A percentile compares a stretch with the other conserved stretches of the same genome.
phyloP scores from a whole-genome alignment of 2,888 invertebrate genomes.

The Chrysina gloriosa region DNA sequence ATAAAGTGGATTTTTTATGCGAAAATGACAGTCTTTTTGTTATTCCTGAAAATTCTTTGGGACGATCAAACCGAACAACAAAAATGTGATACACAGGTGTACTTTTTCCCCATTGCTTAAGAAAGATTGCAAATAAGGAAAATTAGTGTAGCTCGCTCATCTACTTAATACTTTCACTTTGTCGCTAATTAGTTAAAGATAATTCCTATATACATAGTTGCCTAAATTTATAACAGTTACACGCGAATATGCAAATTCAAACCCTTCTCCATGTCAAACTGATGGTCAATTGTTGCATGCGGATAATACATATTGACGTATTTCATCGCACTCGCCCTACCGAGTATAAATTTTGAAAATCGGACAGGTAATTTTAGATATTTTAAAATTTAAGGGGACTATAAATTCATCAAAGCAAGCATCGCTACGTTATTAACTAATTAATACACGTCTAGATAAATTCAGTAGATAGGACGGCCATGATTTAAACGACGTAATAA shows the following conservation, averaged over 20 bases:
- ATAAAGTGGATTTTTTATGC: too few relatives aligned
- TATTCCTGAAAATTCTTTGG: too few relatives aligned
- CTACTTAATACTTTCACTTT: too few relatives aligned
- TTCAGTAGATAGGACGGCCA: conserved; percentile 48
- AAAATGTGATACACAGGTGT: too few relatives aligned
- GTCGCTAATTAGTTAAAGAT: too few relatives aligned
- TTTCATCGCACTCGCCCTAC: conserved; percentile 4
- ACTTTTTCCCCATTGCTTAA: too few relatives aligned
- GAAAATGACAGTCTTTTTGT: too few relatives aligned
- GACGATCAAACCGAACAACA: too few relatives aligned
- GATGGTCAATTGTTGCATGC: conserved; percentile 1
- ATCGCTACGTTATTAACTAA: conserved; percentile 55
- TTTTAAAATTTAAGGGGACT: conserved; percentile 39
- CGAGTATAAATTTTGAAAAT: conserved; percentile 24
- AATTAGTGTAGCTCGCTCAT: too few relatives aligned
- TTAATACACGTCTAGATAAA: conserved; percentile 61
- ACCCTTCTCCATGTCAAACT: not conserved
- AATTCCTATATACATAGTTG: too few relatives aligned
- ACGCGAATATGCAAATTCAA: too few relatives aligned
- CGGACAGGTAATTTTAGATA: conserved; percentile 42
- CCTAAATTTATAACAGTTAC: not conserved
- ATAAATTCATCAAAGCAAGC: conserved; percentile 41
- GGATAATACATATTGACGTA: conserved; percentile 17
- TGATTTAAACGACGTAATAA: conserved; percentile 60
- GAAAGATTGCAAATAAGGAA: too few relatives aligned